A percentile compares a stretch with the other conserved stretches of the same genome.
phyloP scores from a whole-genome alignment of 2,797 vertebrate genomes.

The Bradypodion ventrale region DNA sequence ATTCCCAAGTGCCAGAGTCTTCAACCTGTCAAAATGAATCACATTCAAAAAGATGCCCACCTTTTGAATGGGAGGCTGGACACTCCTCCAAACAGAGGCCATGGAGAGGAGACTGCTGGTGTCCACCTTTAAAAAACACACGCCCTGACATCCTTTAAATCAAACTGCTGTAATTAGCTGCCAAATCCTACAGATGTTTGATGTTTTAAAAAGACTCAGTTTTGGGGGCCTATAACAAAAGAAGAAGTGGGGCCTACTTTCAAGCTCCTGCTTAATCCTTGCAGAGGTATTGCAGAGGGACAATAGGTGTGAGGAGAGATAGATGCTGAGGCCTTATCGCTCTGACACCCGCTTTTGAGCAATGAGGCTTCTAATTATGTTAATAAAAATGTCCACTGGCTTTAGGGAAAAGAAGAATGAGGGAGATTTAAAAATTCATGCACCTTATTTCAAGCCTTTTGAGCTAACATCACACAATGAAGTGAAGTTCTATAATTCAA shows the following conservation, averaged over 20 bases:
- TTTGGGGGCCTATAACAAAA: conserved; percentile 6
- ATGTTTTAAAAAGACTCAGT: not conserved
- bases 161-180: conserved; percentile 29
- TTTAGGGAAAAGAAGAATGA: conserved; percentile 39
- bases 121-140: not conserved
- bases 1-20: conserved; percentile 8
- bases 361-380: conserved; percentile 24
- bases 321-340: conserved; percentile 6
- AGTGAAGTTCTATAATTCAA: not conserved
- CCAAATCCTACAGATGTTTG: fast-evolving
- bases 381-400: conserved; percentile 29
- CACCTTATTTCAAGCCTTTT: conserved; percentile 10
- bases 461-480: conserved; percentile 10
- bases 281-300: not conserved
- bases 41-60: conserved; percentile 12
- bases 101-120: too few species aligned
- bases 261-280: conserved; percentile 3
- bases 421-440: conserved; percentile 16
- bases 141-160: not conserved
- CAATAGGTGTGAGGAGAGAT: not conserved
- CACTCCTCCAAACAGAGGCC: not conserved
- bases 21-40: conserved; percentile 17
- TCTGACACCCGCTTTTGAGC: conserved; percentile 8
- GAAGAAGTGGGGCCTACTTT: not conserved
- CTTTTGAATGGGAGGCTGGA: not conserved